These are phyloP conservation scores for Drosophila robusta DNA, from an alignment of 2,888 invertebrate genomes.

Conservation along the genomic window DNA sequence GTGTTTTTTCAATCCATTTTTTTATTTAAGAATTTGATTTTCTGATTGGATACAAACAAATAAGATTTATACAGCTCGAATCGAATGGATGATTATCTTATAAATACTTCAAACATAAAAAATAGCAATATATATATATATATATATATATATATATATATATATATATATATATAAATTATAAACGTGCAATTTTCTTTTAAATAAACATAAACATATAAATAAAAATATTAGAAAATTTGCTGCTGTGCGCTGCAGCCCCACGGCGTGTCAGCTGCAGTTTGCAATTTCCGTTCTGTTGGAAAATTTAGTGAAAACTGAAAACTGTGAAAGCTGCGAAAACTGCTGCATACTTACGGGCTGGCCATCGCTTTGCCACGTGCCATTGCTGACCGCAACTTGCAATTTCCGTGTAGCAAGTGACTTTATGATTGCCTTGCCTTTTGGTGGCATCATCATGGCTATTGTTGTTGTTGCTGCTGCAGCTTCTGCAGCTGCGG, in stretches of 20 bases:
- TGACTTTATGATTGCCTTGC: slow-evolving; percentile 71
- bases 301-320: slow-evolving; percentile 43
- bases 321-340: slow-evolving; percentile 23
- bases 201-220: too few relatives aligned
- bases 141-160: not conserved
- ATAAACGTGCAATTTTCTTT: slow-evolving; percentile 9
- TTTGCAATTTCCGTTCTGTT: slow-evolving; percentile 68
- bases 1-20: too few relatives aligned
- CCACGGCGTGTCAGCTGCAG: slow-evolving; percentile 42
- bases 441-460: slow-evolving; percentile 23
- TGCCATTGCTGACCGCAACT: slow-evolving; percentile 67
- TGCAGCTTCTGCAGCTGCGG: not conserved
- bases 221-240: slow-evolving; percentile 40
- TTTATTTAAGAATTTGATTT: too few relatives aligned
- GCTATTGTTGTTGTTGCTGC: slow-evolving; percentile 8
- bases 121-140: too few relatives aligned
- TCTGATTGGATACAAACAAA: too few relatives aligned
- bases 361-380: slow-evolving; percentile 23
- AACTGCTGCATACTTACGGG: slow-evolving; percentile 29
- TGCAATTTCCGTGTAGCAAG: slow-evolving; percentile 73
- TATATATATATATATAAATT: slow-evolving; percentile 10
- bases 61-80: too few relatives aligned
- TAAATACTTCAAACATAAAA: too few relatives aligned
- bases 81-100: too few relatives aligned
- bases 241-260: slow-evolving; percentile 3